Conservation (phyloP, 1,140 invertebrate species). For the Pseudoatta argentina region DNA sequence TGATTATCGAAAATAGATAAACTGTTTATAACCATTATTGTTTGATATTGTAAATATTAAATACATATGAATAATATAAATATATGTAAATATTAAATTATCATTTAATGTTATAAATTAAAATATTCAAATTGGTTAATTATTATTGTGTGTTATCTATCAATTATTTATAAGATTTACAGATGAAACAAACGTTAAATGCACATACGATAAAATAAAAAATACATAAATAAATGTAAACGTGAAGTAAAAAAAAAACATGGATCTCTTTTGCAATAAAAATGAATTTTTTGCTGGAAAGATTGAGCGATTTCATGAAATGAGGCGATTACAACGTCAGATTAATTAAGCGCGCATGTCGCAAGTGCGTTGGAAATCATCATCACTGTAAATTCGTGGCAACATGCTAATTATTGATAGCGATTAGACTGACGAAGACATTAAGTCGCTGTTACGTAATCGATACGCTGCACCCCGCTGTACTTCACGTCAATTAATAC, state of each 20-base stretch:
- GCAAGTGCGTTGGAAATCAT: not conserved
- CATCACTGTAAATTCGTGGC: conserved; percentile 31
- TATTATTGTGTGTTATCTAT: not conserved
- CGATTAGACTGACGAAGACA: conserved; percentile 52
- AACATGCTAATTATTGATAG: conserved; percentile 46
- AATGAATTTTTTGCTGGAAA: not conserved
- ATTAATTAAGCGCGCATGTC: conserved; percentile 28
- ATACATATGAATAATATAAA: not conserved
- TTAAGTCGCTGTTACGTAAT: conserved; percentile 65
- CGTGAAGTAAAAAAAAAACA: too few species aligned
- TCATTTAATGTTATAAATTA: not conserved
- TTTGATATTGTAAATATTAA: not conserved
- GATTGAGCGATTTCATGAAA: not conserved
- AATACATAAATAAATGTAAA: not conserved
- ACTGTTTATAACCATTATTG: not conserved
- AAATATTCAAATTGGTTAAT: not conserved
- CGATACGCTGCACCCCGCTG: conserved; percentile 42
- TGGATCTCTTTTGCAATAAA: not conserved
- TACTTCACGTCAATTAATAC: conserved; percentile 75
- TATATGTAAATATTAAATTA: not conserved
- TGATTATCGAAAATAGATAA: not conserved
- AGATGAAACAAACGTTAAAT: not conserved
- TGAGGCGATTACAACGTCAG: not conserved
- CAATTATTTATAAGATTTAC: not conserved
- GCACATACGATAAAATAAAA: not conserved